Percentiles rank a stretch among this genome's conserved stretches.
Conservation (phyloP, 2,888 invertebrate genomes). For the Altica lythri region DNA sequence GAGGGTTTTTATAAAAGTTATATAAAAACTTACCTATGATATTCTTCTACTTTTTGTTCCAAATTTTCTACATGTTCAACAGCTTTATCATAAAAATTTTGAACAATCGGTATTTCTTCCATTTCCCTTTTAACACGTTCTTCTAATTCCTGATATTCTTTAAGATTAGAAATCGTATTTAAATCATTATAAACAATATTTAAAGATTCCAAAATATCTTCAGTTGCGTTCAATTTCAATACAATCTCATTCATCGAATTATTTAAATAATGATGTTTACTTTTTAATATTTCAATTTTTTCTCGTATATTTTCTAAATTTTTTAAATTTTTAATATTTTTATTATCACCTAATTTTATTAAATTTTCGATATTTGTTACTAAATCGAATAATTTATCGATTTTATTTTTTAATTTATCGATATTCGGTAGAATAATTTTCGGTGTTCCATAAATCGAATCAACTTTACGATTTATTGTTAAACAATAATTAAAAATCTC, state of each 20-base stretch:
- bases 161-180: conserved; percentile 33
- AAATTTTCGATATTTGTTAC: conserved; percentile 37
- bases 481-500: conserved; percentile 53
- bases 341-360: conserved; percentile 35
- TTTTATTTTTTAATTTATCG: conserved; percentile 40
- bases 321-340: conserved; percentile 40
- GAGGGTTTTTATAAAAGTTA: no score
- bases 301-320: conserved; percentile 37
- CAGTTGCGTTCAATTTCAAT: conserved; percentile 36
- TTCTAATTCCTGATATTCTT: conserved; percentile 52
- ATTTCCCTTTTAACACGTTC: conserved; percentile 50
- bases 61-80: conserved; percentile 60
- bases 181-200: conserved; percentile 39
- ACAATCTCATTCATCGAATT: conserved; percentile 34
- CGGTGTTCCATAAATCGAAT: conserved; percentile 45
- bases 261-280: conserved; percentile 33
- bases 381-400: conserved; percentile 39
- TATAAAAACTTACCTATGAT: conserved; percentile 45
- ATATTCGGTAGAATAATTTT: conserved; percentile 37
- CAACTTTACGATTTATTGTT: conserved; percentile 50
- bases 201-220: conserved; percentile 39
- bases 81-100: conserved; percentile 57
- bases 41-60: conserved; percentile 57
- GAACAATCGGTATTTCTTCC: conserved; percentile 46
- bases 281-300: conserved; percentile 40